phyloP scores from a whole-genome alignment of 1,140 invertebrate species.

The Listronotus oregonensis region DNA sequence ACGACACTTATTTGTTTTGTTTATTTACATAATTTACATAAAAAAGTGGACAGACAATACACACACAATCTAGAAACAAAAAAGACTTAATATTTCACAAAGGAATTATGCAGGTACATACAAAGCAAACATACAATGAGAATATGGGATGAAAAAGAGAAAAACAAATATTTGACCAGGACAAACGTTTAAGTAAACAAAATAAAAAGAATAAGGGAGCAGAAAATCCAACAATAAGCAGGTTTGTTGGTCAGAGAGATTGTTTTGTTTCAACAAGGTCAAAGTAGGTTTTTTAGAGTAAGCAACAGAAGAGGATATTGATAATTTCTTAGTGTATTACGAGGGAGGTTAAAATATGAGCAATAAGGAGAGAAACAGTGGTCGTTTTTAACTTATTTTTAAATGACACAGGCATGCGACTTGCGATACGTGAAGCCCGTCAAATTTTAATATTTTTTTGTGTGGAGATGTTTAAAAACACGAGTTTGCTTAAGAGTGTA shows the following conservation, averaged over 20 bases:
- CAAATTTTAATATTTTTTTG: no score
- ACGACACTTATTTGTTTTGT: no score
- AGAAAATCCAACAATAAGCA: slow-evolving; percentile 22
- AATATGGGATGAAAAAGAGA: slow-evolving; percentile 21
- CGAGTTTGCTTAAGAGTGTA: no score
- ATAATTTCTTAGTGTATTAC: no score
- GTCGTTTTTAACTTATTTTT: no score
- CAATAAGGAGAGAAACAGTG: no score
- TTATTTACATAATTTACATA: slow-evolving; percentile 18
- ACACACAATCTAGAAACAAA: slow-evolving; percentile 19
- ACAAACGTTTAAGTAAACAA: slow-evolving; percentile 24
- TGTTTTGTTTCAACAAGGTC: slow-evolving; percentile 13
- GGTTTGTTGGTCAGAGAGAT: slow-evolving; percentile 16
- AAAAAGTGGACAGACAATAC: slow-evolving; percentile 3
- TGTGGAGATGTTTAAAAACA: no score
- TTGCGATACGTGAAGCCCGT: no score
- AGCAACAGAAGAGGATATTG: no score
- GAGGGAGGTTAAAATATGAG: no score
- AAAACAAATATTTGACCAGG: slow-evolving; percentile 12
- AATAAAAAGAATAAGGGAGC: slow-evolving; percentile 24
- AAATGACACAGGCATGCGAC: no score
- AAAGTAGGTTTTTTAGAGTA: slow-evolving; percentile 23
- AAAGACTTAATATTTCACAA: slow-evolving; percentile 16
- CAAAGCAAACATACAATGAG: slow-evolving; percentile 13
- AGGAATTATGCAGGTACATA: slow-evolving; percentile 26